These are phyloP conservation scores for Pomacea maculata DNA, from an alignment of 1,140 invertebrate species.

Conservation along the genomic window DNA sequence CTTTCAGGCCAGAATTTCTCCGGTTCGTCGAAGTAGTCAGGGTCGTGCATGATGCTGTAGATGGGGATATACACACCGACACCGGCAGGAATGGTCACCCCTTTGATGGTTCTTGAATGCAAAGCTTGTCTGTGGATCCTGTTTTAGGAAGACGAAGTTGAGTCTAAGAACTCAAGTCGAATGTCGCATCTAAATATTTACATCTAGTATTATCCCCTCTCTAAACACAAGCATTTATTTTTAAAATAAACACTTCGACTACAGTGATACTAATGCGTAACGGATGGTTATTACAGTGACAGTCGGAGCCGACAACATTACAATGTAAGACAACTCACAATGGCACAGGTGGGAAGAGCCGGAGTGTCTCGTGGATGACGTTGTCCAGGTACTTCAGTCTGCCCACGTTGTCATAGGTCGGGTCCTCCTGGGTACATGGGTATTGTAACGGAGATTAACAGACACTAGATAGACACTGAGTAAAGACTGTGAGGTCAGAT, in stretches of 20 bases:
- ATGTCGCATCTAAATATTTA: too few relatives aligned
- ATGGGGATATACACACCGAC: conserved; percentile 66
- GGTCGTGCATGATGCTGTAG: conserved; percentile 68
- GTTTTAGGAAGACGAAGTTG: not conserved
- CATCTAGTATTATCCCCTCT: too few relatives aligned
- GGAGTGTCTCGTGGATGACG: conserved; percentile 11
- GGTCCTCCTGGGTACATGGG: not conserved
- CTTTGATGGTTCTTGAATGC: conserved; percentile 41
- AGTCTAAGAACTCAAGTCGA: too few relatives aligned
- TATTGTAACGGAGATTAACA: not conserved
- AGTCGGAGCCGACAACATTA: too few relatives aligned
- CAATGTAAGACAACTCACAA: not conserved
- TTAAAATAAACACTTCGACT: too few relatives aligned
- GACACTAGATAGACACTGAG: too few relatives aligned
- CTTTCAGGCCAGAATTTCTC: conserved; percentile 65
- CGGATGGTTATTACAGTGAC: too few relatives aligned
- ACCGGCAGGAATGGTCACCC: conserved; percentile 67
- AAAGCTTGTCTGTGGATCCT: conserved; percentile 28
- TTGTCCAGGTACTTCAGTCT: conserved; percentile 17
- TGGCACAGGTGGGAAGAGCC: conserved; percentile 15
- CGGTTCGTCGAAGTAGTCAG: conserved; percentile 63
- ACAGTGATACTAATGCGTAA: too few relatives aligned
- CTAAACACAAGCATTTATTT: too few relatives aligned
- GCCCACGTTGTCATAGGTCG: conserved; percentile 12
- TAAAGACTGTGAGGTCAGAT: too few relatives aligned